A percentile compares a stretch with the other conserved stretches of the same genome.
Conservation (phyloP, 2,113 vertebrate species). For the Oryzias javanicus region DNA sequence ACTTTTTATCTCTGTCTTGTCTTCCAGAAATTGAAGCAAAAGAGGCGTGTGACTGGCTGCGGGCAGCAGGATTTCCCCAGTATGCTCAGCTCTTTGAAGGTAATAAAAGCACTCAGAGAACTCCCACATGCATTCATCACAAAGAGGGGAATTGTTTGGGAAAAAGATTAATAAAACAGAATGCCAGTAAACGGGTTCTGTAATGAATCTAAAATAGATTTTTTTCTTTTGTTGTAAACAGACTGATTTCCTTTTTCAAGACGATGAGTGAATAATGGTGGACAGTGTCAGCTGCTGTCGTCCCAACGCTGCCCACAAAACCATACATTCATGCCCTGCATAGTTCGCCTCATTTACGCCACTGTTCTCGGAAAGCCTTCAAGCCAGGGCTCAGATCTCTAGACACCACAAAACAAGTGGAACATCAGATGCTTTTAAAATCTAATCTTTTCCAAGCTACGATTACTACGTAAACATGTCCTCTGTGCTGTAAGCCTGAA, state of each 20-base stretch:
- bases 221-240: conserved; percentile 14
- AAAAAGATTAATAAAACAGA: conserved; percentile 34
- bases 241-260: conserved; percentile 9
- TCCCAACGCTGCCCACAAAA: conserved; percentile 32
- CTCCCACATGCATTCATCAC: conserved; percentile 44
- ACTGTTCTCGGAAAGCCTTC: conserved; percentile 46
- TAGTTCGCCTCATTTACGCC: conserved; percentile 42
- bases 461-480: conserved; percentile 69
- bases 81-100: conserved; percentile 97
- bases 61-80: conserved; percentile 96
- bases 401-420: conserved; percentile 55
- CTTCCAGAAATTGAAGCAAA: conserved; percentile 94
- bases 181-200: conserved; percentile 14
- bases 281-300: conserved; percentile 33
- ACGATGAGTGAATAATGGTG: conserved; percentile 20
- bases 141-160: conserved; percentile 20
- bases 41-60: conserved; percentile 96
- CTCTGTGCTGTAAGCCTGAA: conserved; percentile 56
- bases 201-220: conserved; percentile 20
- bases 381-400: conserved; percentile 21
- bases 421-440: conserved; percentile 57
- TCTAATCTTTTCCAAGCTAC: conserved; percentile 61
- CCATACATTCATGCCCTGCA: conserved; percentile 41
- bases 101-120: conserved; percentile 64
- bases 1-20: conserved; percentile 46